Percentiles rank a stretch among this genome's conserved stretches.
These are phyloP conservation scores for Dynastes tityus DNA, from an alignment of 2,888 invertebrate species.

Conservation along the genomic window DNA sequence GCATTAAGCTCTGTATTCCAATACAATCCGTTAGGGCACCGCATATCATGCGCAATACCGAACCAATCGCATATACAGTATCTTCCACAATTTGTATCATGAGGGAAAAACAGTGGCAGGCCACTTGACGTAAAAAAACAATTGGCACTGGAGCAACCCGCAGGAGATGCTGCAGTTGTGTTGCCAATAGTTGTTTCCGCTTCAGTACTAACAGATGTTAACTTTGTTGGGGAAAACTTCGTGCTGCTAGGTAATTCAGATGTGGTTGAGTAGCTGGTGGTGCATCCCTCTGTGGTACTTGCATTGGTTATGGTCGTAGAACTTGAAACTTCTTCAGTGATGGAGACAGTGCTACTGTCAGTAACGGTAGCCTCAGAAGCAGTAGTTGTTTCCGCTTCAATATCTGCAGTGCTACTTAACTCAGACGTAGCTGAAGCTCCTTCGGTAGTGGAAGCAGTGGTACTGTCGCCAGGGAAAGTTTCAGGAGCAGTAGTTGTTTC, in stretches of 20 bases:
- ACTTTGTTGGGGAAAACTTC: no score
- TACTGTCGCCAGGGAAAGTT: no score
- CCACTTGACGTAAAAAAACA: background rate
- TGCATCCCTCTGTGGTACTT: no score
- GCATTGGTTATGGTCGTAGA: no score
- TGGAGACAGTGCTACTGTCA: background rate
- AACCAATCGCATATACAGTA: constrained; percentile 32
- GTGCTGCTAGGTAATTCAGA: no score
- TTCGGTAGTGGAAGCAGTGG: constrained; percentile 1
- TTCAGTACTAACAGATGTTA: no score
- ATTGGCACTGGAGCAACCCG: background rate
- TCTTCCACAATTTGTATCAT: constrained; percentile 30
- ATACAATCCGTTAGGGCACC: constrained; percentile 31
- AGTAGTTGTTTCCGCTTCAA: background rate
- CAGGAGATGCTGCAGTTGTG: background rate
- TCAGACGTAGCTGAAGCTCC: no score
- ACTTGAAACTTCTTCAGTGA: no score
- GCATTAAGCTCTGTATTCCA: constrained; percentile 12
- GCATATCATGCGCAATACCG: constrained; percentile 12
- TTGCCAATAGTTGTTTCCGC: background rate
- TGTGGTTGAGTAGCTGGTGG: no score
- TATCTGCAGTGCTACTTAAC: background rate
- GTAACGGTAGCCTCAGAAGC: no score
- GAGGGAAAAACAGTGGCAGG: constrained; percentile 13
- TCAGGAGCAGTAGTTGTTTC: no score